Evolutionary conservation across 53 echinoderm and acorn worm species (phyloP).

Genomic region (Zoroaster sp.): DNA sequence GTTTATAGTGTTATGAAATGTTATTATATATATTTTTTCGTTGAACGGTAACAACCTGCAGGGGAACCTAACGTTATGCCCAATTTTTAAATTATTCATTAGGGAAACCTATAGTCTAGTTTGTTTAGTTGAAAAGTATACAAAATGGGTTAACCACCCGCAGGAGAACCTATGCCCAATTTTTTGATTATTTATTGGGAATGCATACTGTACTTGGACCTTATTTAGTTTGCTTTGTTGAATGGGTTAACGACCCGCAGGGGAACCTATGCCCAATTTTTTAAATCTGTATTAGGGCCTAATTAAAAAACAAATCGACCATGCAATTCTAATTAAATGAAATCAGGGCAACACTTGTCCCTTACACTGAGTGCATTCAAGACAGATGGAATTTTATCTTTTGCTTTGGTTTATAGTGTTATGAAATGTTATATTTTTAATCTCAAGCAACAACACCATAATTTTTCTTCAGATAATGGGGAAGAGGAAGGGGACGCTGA

Average conservation of each 20-base stretch:
- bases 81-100: no score
- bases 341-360: neutral
- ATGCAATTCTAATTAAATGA: neutral
- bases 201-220: no score
- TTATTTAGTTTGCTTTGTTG: neutral
- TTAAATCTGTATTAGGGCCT: neutral
- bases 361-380: neutral
- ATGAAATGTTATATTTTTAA: neutral
- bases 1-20: no score
- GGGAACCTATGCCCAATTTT: neutral
- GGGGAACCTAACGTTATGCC: no score
- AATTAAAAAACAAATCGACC: neutral
- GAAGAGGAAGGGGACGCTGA: neutral
- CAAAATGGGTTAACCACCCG: no score
- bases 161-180: no score
- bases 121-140: no score
- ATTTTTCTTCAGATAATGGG: neutral
- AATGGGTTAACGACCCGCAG: neutral
- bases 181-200: no score
- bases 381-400: neutral
- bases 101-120: no score
- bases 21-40: no score
- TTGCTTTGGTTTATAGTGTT: neutral
- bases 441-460: neutral
- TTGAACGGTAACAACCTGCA: no score